Evolutionary conservation across 2,888 invertebrate species (phyloP).

Genomic region (Heteropelma amictum): DNA sequence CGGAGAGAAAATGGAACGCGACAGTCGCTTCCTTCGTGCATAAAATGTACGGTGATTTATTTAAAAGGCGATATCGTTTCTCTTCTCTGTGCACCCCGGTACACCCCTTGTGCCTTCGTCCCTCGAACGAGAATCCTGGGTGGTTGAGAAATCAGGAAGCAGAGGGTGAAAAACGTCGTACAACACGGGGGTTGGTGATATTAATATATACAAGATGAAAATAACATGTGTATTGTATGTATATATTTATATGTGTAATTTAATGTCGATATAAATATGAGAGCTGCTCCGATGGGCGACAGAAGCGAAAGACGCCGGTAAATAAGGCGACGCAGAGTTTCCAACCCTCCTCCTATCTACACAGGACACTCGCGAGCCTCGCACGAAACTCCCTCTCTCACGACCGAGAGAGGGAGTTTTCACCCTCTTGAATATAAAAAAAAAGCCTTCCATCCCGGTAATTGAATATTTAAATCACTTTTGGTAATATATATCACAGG

Average conservation of each 20-base stretch:
- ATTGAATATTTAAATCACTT: constrained; percentile 53
- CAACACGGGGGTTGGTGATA: too few relatives aligned
- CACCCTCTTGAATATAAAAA: constrained; percentile 35
- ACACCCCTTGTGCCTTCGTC: not conserved
- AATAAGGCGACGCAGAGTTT: constrained; percentile 53
- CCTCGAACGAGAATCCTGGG: not conserved
- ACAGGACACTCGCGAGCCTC: constrained; percentile 36
- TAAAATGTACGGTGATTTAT: constrained; percentile 47
- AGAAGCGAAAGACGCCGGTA: constrained; percentile 36
- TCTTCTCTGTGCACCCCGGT: not conserved
- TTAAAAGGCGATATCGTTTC: constrained; percentile 28
- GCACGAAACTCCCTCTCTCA: not conserved
- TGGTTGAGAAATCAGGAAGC: constrained; percentile 35
- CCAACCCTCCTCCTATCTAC: constrained; percentile 48
- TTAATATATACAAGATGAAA: too few relatives aligned
- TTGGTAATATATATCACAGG: not conserved
- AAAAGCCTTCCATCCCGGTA: constrained; percentile 38
- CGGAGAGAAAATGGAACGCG: constrained; percentile 27
- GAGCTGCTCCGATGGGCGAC: not conserved
- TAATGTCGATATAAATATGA: not conserved
- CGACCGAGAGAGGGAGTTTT: not conserved
- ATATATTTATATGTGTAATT: not conserved
- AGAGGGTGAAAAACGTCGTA: too few relatives aligned
- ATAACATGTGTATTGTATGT: too few relatives aligned
- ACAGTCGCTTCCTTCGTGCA: constrained; percentile 44